A percentile compares a stretch with the other conserved stretches of the same genome.
These are phyloP conservation scores for Erinaceus europaeus DNA, from an alignment of 2,113 vertebrate genomes.

Conservation along the genomic window DNA sequence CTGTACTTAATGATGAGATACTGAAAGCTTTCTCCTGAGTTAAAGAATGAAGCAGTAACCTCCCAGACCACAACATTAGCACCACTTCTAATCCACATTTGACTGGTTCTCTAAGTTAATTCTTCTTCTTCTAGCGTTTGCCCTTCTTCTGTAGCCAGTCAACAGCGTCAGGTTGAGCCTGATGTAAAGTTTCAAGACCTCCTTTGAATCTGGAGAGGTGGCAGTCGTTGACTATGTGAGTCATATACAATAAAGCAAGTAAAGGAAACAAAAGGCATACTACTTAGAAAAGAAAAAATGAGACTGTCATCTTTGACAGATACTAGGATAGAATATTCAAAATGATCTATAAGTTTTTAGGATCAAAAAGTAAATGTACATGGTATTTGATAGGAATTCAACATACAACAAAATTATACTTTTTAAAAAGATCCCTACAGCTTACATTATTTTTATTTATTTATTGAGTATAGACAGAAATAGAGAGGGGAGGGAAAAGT, in stretches of 20 bases:
- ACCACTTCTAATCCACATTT: not conserved
- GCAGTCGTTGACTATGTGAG: too few relatives aligned
- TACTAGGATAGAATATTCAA: conserved; percentile 1
- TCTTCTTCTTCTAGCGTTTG: too few relatives aligned
- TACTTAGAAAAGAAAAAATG: not conserved
- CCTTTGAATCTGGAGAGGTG: too few relatives aligned
- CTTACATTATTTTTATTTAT: too few relatives aligned
- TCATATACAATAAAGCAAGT: not conserved
- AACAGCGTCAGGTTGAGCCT: too few relatives aligned
- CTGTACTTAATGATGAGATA: not conserved
- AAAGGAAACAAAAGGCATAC: not conserved
- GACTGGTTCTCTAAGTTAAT: not conserved
- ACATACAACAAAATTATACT: not conserved
- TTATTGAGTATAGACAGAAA: too few relatives aligned
- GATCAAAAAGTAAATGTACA: not conserved
- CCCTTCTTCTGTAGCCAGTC: too few relatives aligned
- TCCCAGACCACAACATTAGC: not conserved
- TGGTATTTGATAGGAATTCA: not conserved
- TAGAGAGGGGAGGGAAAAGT: too few relatives aligned
- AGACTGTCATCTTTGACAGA: not conserved
- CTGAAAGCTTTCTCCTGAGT: not conserved
- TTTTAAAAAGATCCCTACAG: too few relatives aligned
- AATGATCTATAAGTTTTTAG: not conserved
- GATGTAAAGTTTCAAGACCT: too few relatives aligned
- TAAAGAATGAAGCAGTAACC: not conserved